These are phyloP conservation scores for Ictidomys tridecemlineatus DNA, from an alignment of 2,113 vertebrate species.

Conservation along the genomic window DNA sequence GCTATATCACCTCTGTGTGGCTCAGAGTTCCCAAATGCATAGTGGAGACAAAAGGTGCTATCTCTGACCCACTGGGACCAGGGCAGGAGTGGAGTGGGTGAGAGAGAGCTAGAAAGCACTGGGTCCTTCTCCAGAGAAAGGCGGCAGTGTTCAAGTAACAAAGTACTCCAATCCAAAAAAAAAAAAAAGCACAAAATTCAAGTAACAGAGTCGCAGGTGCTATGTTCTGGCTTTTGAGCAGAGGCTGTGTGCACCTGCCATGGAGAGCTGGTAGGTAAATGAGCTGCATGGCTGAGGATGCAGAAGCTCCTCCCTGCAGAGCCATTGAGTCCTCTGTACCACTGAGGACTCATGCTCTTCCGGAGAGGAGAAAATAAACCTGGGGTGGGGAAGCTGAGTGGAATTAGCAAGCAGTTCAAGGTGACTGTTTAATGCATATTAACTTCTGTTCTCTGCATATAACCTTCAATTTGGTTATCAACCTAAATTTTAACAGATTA, in stretches of 20 bases:
- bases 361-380: background rate
- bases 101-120: slow-evolving; percentile 22
- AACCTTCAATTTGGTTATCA: background rate
- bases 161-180: background rate
- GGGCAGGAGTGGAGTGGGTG: background rate
- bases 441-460: background rate
- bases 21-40: slow-evolving; percentile 70
- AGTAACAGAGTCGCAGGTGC: slow-evolving; percentile 61
- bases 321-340: background rate
- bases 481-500: slow-evolving; percentile 33
- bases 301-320: background rate
- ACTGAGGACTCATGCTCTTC: background rate
- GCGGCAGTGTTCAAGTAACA: slow-evolving; percentile 70
- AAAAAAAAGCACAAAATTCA: slow-evolving; percentile 64
- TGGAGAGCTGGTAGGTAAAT: background rate
- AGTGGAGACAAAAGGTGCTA: slow-evolving; percentile 48
- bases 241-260: accelerated
- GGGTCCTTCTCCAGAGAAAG: slow-evolving; percentile 64
- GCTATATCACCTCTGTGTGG: background rate
- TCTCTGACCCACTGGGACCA: slow-evolving; percentile 18
- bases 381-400: background rate
- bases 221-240: slow-evolving; percentile 16
- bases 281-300: accelerated
- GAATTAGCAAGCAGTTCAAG: background rate
- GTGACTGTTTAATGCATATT: background rate